phyloP scores from a whole-genome alignment of 2,797 vertebrate species.

The Muscicapa comitata region DNA sequence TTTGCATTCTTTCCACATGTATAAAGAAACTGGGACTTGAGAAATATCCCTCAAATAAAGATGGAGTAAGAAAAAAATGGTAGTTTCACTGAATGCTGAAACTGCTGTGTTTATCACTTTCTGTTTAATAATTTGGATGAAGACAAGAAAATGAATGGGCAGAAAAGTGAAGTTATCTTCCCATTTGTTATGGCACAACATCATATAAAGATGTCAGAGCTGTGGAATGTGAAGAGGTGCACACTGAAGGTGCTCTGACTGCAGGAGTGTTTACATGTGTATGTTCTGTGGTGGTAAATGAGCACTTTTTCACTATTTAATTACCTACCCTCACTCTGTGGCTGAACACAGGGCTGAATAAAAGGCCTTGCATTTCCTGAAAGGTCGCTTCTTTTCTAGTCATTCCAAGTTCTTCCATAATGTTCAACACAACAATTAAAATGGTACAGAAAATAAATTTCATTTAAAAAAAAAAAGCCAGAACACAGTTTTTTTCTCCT shows the following conservation, averaged over 20 bases:
- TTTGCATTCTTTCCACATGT: not conserved
- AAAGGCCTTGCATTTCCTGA: not conserved
- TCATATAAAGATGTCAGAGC: not conserved
- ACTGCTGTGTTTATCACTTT: not conserved
- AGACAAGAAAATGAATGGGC: not conserved
- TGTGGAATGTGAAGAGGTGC: not conserved
- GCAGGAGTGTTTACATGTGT: not conserved
- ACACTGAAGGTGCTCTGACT: not conserved
- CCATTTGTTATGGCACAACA: not conserved
- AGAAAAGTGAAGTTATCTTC: not conserved
- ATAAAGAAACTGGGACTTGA: not conserved
- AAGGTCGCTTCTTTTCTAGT: not conserved
- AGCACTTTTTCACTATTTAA: not conserved
- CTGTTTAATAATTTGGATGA: not conserved
- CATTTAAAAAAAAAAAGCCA: not conserved
- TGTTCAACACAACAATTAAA: not conserved
- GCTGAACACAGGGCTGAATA: not conserved
- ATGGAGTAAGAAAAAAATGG: not conserved
- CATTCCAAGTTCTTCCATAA: not conserved
- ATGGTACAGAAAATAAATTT: not conserved
- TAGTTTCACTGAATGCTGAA: not conserved
- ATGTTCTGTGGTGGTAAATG: not conserved
- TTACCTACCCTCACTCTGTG: not conserved
- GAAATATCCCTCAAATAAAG: not conserved
- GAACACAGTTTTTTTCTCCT: not conserved